Base-by-base conservation (phyloP, 2,888 invertebrate genomes). In the Caenorhabditis imperialis region DNA sequence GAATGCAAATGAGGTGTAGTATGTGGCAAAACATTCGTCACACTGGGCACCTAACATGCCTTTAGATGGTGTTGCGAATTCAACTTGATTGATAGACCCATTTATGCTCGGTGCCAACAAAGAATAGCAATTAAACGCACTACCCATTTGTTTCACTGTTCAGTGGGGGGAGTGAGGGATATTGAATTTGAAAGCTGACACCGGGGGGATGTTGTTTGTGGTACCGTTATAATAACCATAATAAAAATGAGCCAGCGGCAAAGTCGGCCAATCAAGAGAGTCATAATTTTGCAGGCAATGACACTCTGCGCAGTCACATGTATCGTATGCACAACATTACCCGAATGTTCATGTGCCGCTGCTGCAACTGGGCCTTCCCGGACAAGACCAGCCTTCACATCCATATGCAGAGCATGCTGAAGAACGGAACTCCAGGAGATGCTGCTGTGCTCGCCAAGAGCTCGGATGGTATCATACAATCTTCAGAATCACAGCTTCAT, bases 331-430 rank as follows among this genome's bases (percentile, higher is more conserved):
- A 88, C 76, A 81, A 83, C 67, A 88, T 88, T 44, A 83, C 86
- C 23, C 78, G 88, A 63, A 88, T 87, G 85, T 88, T 88, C 79
- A 87, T 88, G 85, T 88, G 88, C 75, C 80, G 86, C 23, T 88
- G 88, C 73, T 88, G 88, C 69, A 87, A 87, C 72, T 87, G 85
- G 86, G 86, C 86, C 23, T 86, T 86, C 50, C 85, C 85, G 3
- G 86, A 86, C 77, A 86, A 86, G 65, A 85, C 84, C 10, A 79
- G 81, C 42, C 79, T 84, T n/a, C 85, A 82, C 76, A 85, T 82
- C 47, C 84, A 81, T 75, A 86, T 83, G 83, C 83, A 84, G 58
- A 77, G 78, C 48, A 85, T 85, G 85, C 60, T 79, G 44, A 75
- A 80, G 22, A 81, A 63, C 40, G 84, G 84, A 30, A 74, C 75